phyloP scores from a whole-genome alignment of 2,113 vertebrate genomes.

The Equus quagga region DNA sequence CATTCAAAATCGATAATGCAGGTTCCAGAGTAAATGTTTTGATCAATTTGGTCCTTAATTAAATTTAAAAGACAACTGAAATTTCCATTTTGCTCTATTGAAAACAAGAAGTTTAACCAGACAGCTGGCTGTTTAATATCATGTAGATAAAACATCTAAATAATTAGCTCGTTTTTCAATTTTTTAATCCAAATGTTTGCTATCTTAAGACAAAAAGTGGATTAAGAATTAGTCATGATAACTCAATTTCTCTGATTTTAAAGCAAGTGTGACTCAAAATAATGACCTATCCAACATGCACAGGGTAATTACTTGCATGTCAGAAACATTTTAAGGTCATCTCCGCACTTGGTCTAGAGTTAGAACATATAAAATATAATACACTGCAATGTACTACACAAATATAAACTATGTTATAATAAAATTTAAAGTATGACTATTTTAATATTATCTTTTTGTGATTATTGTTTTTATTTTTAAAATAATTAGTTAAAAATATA shows the following conservation, averaged over 20 bases:
- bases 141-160: constrained; percentile 61
- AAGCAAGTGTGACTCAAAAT: constrained; percentile 63
- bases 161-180: constrained; percentile 62
- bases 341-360: not conserved
- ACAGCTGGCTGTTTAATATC: constrained; percentile 62
- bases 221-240: constrained; percentile 68
- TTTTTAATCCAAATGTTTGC: constrained; percentile 60
- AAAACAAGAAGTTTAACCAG: constrained; percentile 63
- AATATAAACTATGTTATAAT: not conserved
- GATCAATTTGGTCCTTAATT: constrained; percentile 55
- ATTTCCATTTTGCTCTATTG: constrained; percentile 34
- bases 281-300: constrained; percentile 24
- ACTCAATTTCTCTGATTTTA: constrained; percentile 66
- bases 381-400: not conserved
- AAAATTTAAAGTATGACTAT: constrained; percentile 23
- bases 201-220: constrained; percentile 61
- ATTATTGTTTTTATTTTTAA: not conserved
- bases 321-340: constrained; percentile 16
- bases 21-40: constrained; percentile 58
- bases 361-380: not conserved
- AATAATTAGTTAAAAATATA: constrained; percentile 35
- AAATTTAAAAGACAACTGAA: constrained; percentile 67
- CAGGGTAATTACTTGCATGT: constrained; percentile 44
- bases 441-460: not conserved
- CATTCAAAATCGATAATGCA: constrained; percentile 43